These are phyloP conservation scores for Laticauda colubrina DNA, from an alignment of 2,113 vertebrate genomes.

Conservation along the genomic window DNA sequence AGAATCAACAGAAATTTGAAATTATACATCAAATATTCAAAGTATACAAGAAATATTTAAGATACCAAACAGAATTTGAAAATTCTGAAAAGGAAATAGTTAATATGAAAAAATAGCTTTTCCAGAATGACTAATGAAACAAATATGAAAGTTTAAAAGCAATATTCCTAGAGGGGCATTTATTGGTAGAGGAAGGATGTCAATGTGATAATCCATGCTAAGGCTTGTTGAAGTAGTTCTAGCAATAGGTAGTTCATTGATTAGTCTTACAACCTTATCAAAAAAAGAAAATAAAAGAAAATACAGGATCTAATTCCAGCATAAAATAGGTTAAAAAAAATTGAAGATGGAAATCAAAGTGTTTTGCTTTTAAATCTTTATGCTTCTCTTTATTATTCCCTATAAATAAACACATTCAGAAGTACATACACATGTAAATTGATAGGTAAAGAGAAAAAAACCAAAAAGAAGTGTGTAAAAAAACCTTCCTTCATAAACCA, in stretches of 20 bases:
- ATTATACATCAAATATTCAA: background rate
- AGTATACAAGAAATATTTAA: background rate
- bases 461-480: background rate
- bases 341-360: no score
- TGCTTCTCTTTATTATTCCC: no score
- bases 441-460: background rate
- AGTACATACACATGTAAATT: background rate
- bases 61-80: background rate
- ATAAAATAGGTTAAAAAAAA: no score
- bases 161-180: background rate
- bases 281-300: no score
- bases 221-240: background rate
- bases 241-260: background rate
- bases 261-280: no score
- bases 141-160: background rate
- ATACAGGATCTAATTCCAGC: no score
- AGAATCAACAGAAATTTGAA: background rate
- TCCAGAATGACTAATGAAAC: background rate
- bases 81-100: background rate
- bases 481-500: background rate
- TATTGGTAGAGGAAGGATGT: background rate
- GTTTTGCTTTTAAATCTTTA: no score
- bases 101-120: background rate
- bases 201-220: background rate
- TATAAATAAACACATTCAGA: background rate